Conservation (phyloP, 2,888 invertebrate genomes). For the Andrena trimmerana region DNA sequence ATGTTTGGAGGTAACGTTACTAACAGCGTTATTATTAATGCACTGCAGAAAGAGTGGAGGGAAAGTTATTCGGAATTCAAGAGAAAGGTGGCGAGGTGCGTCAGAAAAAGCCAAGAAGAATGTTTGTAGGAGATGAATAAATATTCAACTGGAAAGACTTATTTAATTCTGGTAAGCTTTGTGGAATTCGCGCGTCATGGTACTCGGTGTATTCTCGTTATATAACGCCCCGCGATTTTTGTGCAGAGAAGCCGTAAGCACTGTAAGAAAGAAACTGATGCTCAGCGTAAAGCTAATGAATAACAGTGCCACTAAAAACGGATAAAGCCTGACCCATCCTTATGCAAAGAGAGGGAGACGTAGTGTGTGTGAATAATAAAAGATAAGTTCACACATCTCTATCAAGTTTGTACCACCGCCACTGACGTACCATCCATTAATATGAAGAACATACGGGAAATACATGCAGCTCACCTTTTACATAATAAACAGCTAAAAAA, state of each 20-base stretch:
- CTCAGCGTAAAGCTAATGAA: conserved; percentile 82
- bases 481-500: conserved; percentile 81
- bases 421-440: conserved; percentile 78
- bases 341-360: conserved; percentile 77
- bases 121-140: conserved; percentile 92
- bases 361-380: conserved; percentile 68
- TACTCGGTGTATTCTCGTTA: not conserved
- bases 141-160: conserved; percentile 85
- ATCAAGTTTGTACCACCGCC: conserved; percentile 77
- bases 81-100: conserved; percentile 98
- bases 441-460: conserved; percentile 76
- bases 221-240: conserved; percentile 10
- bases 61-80: conserved; percentile 99
- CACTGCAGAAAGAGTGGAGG: conserved; percentile 98
- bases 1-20: not conserved
- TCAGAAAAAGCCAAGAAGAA: conserved; percentile 99
- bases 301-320: conserved; percentile 82
- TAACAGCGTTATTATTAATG: conserved; percentile 41
- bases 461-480: conserved; percentile 82
- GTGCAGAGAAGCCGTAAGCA: conserved; percentile 83
- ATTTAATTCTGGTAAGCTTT: conserved; percentile 84
- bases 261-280: conserved; percentile 82
- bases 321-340: conserved; percentile 79
- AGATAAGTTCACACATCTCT: conserved; percentile 76
- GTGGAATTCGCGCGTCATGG: not conserved